Evolutionary conservation across 2,113 vertebrate species (phyloP), one percentile per base, ranked within the genome.

Genomic region (Actinemys pallida): DNA sequence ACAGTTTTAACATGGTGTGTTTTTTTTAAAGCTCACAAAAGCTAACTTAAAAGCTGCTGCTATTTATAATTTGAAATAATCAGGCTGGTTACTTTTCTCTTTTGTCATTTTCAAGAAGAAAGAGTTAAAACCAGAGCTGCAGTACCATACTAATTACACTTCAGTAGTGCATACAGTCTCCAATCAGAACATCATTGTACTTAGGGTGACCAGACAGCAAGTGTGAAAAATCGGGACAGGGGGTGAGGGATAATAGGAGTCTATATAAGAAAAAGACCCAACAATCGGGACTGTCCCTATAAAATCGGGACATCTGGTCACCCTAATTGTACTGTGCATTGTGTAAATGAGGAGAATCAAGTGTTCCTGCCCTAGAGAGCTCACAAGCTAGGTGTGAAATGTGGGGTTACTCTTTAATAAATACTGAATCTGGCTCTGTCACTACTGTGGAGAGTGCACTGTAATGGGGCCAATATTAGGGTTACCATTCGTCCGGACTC

Each of bases 111-210:
- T n/a, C 50, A 75, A 85, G 19, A 84, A 35, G 56, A 0, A 3
- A 5, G 69, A 13, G 6, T 45, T 76, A 45, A 76, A 76, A 76
- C 8, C 5, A 54, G 13, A 1, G 5, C 75, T 86, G 5, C 2
- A 4, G 4, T 47, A 4, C 59, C 56, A 35, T 2, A 17, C 1
- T 65, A 14, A 1, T 65, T 1, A 6, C 69, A 45, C 50, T 84
- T 39, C 5, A 47, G 19, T 72, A 65, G 5, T 7, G 3, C 16
- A 53, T 2, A 3, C 1, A 53, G 25, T 52, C 11, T 25, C 31
- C 53, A 8, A 47, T 54, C 49, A 80, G 35, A 65, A 45, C 7
- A 13, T 8, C 19, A 7, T 25, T 39, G 79, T 10, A 6, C 16
- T 39, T 50, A 50, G 50, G 50, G 50, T 50, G 50, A 50, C 50